Percentiles rank a stretch among this genome's conserved stretches.
Evolutionary conservation across 2,113 vertebrate genomes (phyloP).

Genomic region (Ictalurus furcatus): DNA sequence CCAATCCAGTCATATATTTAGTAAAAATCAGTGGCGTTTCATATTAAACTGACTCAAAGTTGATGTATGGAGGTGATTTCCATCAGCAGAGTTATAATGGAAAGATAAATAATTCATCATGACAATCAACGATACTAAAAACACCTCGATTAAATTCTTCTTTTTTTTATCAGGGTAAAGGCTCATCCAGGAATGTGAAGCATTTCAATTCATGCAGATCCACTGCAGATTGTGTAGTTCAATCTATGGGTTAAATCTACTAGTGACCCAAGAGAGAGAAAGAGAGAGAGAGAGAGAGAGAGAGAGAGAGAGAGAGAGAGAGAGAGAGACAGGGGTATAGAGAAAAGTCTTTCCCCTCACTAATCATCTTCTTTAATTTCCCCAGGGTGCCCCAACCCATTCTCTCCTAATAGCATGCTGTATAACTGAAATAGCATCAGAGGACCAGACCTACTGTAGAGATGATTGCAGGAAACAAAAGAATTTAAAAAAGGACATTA

Average conservation of each 20-base stretch:
- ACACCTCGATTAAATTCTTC: slow-evolving; percentile 1
- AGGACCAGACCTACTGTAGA: slow-evolving; percentile 24
- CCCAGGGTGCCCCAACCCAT: slow-evolving; percentile 31
- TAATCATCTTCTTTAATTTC: slow-evolving; percentile 53
- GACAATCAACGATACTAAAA: not conserved
- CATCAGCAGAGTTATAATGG: not conserved
- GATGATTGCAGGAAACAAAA: slow-evolving; percentile 28
- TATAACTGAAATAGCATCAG: slow-evolving; percentile 28
- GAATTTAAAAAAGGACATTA: slow-evolving; percentile 13
- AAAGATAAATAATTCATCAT: slow-evolving; percentile 16
- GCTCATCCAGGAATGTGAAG: slow-evolving; percentile 15
- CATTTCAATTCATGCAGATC: slow-evolving; percentile 47
- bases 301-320: not conserved
- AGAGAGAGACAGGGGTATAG: not conserved
- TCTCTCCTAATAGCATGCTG: slow-evolving; percentile 35
- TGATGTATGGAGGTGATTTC: not conserved
- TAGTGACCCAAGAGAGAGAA: slow-evolving; percentile 10
- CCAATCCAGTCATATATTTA: not conserved
- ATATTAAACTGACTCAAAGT: slow-evolving; percentile 19
- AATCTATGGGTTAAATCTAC: slow-evolving; percentile 28
- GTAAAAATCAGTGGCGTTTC: slow-evolving; percentile 2
- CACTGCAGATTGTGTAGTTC: slow-evolving; percentile 16
- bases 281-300: not conserved
- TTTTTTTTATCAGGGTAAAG: not conserved
- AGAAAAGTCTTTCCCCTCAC: slow-evolving; percentile 14